Conservation (phyloP, 2,797 vertebrate species). For the Micropoecilia bifurca region DNA sequence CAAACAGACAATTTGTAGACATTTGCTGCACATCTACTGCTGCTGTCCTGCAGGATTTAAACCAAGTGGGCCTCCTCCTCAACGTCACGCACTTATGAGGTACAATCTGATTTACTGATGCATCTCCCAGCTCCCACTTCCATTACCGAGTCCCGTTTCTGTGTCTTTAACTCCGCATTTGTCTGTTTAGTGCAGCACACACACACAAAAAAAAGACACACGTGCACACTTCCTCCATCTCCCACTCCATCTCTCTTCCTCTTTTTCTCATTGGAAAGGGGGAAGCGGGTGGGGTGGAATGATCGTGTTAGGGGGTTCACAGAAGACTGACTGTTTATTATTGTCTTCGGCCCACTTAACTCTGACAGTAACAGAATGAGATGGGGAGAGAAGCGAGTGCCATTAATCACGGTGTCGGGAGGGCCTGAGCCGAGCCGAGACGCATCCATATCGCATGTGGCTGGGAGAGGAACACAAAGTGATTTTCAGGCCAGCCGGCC, state of each 20-base stretch:
- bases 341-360: constrained; percentile 84
- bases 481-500: constrained; percentile 75
- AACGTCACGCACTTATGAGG: constrained; percentile 36
- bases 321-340: constrained; percentile 84
- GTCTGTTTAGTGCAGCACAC: constrained; percentile 29
- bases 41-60: constrained; percentile 8
- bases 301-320: constrained; percentile 79
- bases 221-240: constrained; percentile 41
- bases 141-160: constrained; percentile 41
- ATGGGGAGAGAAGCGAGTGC: constrained; percentile 79
- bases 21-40: not conserved
- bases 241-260: constrained; percentile 69
- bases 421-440: constrained; percentile 66
- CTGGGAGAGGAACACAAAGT: constrained; percentile 71
- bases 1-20: constrained; percentile 1
- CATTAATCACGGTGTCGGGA: constrained; percentile 83
- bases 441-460: constrained; percentile 76
- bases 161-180: constrained; percentile 56
- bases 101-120: constrained; percentile 36
- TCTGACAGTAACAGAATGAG: constrained; percentile 85
- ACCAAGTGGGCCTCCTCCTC: not conserved
- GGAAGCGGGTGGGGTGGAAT: constrained; percentile 66
- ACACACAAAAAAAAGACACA: constrained; percentile 29
- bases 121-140: constrained; percentile 44
- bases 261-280: constrained; percentile 65